These are phyloP conservation scores for Plectropomus leopardus DNA, from an alignment of 2,113 vertebrate genomes.

Conservation along the genomic window DNA sequence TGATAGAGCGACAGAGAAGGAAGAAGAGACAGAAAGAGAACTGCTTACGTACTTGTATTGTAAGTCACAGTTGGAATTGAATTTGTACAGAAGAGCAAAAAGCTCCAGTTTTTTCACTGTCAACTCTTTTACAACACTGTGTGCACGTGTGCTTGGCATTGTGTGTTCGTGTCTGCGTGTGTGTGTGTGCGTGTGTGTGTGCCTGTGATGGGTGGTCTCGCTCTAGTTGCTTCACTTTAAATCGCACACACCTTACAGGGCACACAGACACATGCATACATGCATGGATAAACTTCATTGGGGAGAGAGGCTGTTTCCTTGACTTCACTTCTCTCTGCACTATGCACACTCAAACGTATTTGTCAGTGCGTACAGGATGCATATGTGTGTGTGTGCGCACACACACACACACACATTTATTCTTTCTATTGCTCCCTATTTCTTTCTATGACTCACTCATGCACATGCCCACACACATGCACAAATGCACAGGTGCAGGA, in stretches of 20 bases:
- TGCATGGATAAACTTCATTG: slow-evolving; percentile 56
- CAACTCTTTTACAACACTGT: slow-evolving; percentile 50
- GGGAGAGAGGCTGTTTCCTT: slow-evolving; percentile 27
- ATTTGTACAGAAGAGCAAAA: slow-evolving; percentile 67
- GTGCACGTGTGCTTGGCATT: neutral
- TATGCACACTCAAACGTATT: slow-evolving; percentile 35
- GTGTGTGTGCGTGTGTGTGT: slow-evolving; percentile 11
- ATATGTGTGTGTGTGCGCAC: too few relatives aligned
- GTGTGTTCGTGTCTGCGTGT: slow-evolving; percentile 3
- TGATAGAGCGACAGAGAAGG: slow-evolving; percentile 18
- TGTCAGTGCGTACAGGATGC: slow-evolving; percentile 5
- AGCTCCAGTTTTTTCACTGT: slow-evolving; percentile 53
- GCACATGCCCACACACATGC: slow-evolving; percentile 12
- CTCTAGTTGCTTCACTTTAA: slow-evolving; percentile 61
- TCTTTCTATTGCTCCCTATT: neutral
- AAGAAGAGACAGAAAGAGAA: slow-evolving; percentile 47
- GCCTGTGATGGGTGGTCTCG: slow-evolving; percentile 58
- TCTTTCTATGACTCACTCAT: slow-evolving; percentile 6
- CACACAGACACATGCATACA: slow-evolving; percentile 7
- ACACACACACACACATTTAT: slow-evolving; percentile 12
- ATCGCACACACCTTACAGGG: slow-evolving; percentile 23
- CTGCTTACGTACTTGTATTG: slow-evolving; percentile 61
- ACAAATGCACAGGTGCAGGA: slow-evolving; percentile 13
- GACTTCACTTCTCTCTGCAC: slow-evolving; percentile 39
- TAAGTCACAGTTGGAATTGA: slow-evolving; percentile 62